These are phyloP conservation scores for Drosophila melanocephala DNA, from an alignment of 2,888 invertebrate species.

Conservation along the genomic window DNA sequence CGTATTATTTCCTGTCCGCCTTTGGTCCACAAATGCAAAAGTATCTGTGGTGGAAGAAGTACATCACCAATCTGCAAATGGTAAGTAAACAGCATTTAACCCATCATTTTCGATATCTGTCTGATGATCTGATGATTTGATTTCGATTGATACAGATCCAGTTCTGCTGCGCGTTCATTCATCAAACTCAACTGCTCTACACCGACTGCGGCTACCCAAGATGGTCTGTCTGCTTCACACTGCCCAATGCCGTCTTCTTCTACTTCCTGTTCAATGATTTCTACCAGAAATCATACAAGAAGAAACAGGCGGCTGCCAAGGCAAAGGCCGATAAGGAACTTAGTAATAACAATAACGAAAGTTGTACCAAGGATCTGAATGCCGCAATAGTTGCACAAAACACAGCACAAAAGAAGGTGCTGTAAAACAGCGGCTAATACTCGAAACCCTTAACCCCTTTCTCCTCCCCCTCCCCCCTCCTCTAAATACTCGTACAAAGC, in stretches of 20 bases:
- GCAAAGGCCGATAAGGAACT: slow-evolving; percentile 57
- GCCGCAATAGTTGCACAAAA: slow-evolving; percentile 42
- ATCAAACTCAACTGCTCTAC: slow-evolving; percentile 93
- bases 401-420: slow-evolving; percentile 53
- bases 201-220: slow-evolving; percentile 95
- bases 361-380: slow-evolving; percentile 75
- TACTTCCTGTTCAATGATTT: slow-evolving; percentile 96
- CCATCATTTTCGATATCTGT: neutral
- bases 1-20: slow-evolving; percentile 95
- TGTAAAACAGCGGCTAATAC: slow-evolving; percentile 46
- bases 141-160: slow-evolving; percentile 88
- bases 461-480: slow-evolving; percentile 1
- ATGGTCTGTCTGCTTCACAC: slow-evolving; percentile 92
- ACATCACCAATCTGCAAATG: slow-evolving; percentile 96
- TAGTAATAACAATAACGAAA: slow-evolving; percentile 70
- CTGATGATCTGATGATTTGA: neutral
- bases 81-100: slow-evolving; percentile 86
- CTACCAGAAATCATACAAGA: slow-evolving; percentile 91
- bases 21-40: slow-evolving; percentile 94
- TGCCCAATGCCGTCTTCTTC: slow-evolving; percentile 96
- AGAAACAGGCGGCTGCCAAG: slow-evolving; percentile 79
- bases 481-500: slow-evolving; percentile 64
- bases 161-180: slow-evolving; percentile 94
- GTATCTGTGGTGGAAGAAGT: slow-evolving; percentile 97
- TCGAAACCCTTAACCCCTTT: neutral